Evolutionary conservation across 2,113 vertebrate genomes (phyloP).

Genomic region (Plotosus lineatus): DNA sequence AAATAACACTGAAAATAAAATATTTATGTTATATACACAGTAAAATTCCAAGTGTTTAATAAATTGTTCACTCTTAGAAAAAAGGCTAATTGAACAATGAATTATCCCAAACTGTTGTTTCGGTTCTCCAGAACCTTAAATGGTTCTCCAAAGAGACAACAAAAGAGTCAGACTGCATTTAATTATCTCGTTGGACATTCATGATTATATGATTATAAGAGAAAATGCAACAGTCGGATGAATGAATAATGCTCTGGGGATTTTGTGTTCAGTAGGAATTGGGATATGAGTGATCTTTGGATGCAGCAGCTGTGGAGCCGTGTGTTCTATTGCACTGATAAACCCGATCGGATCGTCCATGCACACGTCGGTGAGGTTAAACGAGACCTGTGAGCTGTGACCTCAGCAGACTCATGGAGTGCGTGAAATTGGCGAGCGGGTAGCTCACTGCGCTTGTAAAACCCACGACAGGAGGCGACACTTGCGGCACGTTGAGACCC

Average conservation of each 20-base stretch:
- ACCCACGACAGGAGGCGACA: conserved; percentile 73
- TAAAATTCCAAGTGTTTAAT: conserved; percentile 10
- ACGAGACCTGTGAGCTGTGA: conserved; percentile 90
- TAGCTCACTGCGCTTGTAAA: conserved; percentile 79
- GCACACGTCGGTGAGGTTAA: conserved; percentile 61
- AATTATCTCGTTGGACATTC: not conserved
- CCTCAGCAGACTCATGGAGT: conserved; percentile 80
- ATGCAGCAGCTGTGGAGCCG: conserved; percentile 23
- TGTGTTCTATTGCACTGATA: conserved; percentile 64
- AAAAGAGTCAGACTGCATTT: not conserved
- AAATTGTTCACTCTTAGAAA: not conserved
- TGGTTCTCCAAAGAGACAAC: not conserved
- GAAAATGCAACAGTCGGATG: not conserved
- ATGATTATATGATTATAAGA: not conserved
- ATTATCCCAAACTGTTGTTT: not conserved
- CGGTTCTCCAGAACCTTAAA: not conserved
- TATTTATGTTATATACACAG: conserved; percentile 27
- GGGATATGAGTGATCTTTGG: conserved; percentile 61
- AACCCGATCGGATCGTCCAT: not conserved
- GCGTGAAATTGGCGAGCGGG: conserved; percentile 82
- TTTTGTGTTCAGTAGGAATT: conserved; percentile 29
- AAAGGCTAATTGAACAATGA: not conserved
- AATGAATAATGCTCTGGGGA: not conserved
- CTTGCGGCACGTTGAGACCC: conserved; percentile 76
- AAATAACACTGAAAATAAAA: conserved; percentile 30